A percentile compares a stretch with the other conserved stretches of the same genome.
phyloP scores from a whole-genome alignment of 2,888 invertebrate species.

The Cremastobaeus sp. region DNA sequence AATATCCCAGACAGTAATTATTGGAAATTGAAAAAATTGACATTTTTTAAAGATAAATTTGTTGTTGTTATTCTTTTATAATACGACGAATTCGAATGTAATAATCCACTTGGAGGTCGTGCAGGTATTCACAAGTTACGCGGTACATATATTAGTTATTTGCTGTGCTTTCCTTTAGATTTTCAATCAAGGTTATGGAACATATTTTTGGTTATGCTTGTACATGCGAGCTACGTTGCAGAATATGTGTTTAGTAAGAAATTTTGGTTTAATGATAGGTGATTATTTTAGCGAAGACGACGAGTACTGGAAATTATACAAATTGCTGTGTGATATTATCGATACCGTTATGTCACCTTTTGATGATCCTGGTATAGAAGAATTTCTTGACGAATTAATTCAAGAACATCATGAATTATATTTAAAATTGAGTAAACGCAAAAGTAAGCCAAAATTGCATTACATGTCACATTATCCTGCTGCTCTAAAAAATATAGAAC shows the following conservation, averaged over 20 bases:
- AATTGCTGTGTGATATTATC: no score
- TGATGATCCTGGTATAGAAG: no score
- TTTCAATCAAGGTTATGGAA: conserved; percentile 4
- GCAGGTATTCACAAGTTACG: conserved; percentile 9
- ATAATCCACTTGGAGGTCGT: conserved; percentile 14
- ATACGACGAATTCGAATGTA: conserved; percentile 5
- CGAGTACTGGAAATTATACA: conserved; percentile 39
- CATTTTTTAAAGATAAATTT: conserved; percentile 9
- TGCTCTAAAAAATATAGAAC: no score
- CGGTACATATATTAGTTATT: conserved; percentile 6
- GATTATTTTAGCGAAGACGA: conserved; percentile 47
- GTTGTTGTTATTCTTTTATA: conserved; percentile 6
- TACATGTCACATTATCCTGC: no score
- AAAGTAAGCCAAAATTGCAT: no score
- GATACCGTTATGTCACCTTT: no score
- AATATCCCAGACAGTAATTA: conserved; percentile 2
- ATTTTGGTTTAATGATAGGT: conserved; percentile 49
- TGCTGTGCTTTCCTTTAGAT: conserved; percentile 10
- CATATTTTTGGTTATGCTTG: conserved; percentile 10
- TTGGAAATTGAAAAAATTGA: conserved; percentile 4
- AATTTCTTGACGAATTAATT: no score
- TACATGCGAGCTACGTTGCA: no score
- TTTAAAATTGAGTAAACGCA: no score
- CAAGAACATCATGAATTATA: no score
- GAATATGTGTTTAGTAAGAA: conserved; percentile 28